Conservation (phyloP, 1,140 invertebrate genomes). For the Spodoptera litura region DNA sequence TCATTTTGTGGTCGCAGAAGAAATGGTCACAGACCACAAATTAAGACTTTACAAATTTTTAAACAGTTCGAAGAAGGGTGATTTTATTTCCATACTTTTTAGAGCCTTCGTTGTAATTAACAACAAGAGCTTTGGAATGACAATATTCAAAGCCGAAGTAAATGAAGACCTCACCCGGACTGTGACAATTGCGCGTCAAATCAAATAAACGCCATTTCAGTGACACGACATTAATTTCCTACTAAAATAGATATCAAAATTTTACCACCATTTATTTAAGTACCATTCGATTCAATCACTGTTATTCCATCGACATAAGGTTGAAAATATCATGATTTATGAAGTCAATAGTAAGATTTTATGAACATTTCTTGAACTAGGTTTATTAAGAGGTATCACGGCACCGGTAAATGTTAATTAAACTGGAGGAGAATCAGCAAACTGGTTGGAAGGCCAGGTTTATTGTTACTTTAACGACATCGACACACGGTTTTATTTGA, state of each 20-base stretch:
- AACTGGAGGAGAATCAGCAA: constrained; percentile 18
- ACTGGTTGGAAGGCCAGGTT: constrained; percentile 40
- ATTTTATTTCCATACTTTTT: constrained; percentile 3
- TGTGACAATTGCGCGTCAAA: constrained; percentile 27
- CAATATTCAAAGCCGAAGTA: neutral
- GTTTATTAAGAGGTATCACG: constrained; percentile 33
- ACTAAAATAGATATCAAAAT: neutral
- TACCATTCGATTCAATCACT: neutral
- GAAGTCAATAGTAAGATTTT: neutral
- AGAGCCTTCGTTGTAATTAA: constrained; percentile 12
- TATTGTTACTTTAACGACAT: constrained; percentile 62
- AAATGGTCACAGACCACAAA: constrained; percentile 53
- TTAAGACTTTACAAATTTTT: constrained; percentile 43
- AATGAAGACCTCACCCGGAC: neutral
- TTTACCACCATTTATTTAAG: neutral
- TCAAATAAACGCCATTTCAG: neutral
- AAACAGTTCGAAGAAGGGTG: constrained; percentile 27
- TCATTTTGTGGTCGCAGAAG: constrained; percentile 66
- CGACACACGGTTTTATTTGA: constrained; percentile 56
- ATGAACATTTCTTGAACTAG: constrained; percentile 11
- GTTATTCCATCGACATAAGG: neutral
- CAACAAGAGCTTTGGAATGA: constrained; percentile 1
- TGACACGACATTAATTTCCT: constrained; percentile 5
- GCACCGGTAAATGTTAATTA: constrained; percentile 44
- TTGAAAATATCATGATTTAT: neutral